Evolutionary conservation across 2,888 invertebrate species (phyloP).

Genomic region (Dorcus hopei): DNA sequence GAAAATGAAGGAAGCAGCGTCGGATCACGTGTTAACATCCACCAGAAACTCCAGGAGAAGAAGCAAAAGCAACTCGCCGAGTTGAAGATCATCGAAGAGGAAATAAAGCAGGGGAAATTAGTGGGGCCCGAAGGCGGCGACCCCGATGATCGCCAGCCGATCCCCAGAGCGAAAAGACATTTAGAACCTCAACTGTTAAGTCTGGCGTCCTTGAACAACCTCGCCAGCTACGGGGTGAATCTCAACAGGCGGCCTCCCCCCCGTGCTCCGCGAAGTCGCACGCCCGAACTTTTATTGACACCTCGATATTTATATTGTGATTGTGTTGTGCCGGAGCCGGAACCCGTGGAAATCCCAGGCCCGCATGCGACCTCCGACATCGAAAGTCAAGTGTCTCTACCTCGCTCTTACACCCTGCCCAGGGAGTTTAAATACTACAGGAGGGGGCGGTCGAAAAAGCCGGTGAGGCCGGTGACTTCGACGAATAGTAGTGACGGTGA

Average conservation of each 20-base stretch:
- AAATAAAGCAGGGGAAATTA: slow-evolving; percentile 74
- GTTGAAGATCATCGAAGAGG: slow-evolving; percentile 77
- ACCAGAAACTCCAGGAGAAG: slow-evolving; percentile 83
- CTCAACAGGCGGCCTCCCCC: slow-evolving; percentile 42
- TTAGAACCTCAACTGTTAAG: slow-evolving; percentile 59
- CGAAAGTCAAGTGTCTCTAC: slow-evolving; percentile 77
- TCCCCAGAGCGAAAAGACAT: slow-evolving; percentile 66
- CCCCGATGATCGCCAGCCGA: slow-evolving; percentile 60
- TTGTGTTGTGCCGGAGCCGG: slow-evolving; percentile 45
- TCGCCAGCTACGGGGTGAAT: slow-evolving; percentile 48
- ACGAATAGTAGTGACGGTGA: slow-evolving; percentile 87
- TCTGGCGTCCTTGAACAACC: slow-evolving; percentile 46
- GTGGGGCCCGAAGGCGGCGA: slow-evolving; percentile 56
- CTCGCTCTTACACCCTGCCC: slow-evolving; percentile 80
- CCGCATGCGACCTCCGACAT: slow-evolving; percentile 60
- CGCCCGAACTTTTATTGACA: slow-evolving; percentile 75
- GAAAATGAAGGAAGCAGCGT: slow-evolving; percentile 75
- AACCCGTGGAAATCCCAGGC: slow-evolving; percentile 38
- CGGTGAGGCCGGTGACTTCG: slow-evolving; percentile 69
- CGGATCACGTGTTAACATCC: slow-evolving; percentile 75
- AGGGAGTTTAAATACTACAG: slow-evolving; percentile 82
- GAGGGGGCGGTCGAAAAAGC: slow-evolving; percentile 55
- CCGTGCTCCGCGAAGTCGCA: slow-evolving; percentile 58
- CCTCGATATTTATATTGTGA: slow-evolving; percentile 67
- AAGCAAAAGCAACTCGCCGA: slow-evolving; percentile 85